A percentile compares a stretch with the other conserved stretches of the same genome.
Evolutionary conservation across 2,113 vertebrate genomes (phyloP).

Genomic region (Lethenteron reissneri): DNA sequence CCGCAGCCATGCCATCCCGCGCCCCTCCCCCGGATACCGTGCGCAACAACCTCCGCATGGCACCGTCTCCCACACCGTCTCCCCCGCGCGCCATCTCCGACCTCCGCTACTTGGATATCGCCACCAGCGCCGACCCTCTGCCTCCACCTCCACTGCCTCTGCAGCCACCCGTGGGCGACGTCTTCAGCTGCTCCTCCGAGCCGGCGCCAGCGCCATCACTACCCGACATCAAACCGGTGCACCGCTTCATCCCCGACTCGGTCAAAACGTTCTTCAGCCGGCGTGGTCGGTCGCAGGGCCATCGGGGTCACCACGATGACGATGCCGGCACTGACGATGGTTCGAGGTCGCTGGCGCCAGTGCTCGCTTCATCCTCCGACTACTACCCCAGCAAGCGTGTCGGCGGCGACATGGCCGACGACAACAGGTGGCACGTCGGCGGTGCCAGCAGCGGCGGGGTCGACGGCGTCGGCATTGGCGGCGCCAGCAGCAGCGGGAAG

Average conservation of each 20-base stretch:
- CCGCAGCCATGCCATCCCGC: no score
- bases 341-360: conserved; percentile 21
- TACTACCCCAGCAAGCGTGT: conserved; percentile 8
- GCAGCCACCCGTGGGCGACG: background rate
- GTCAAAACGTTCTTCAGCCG: conserved; percentile 17
- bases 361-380: conserved; percentile 19
- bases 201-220: background rate
- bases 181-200: background rate
- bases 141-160: background rate
- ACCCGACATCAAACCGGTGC: conserved; percentile 9
- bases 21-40: no score
- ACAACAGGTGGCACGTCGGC: background rate
- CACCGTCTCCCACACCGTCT: no score
- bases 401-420: background rate
- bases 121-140: no score
- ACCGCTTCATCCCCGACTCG: conserved; percentile 16
- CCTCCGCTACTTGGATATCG: no score
- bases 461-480: conserved; percentile 10
- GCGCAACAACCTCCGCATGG: no score
- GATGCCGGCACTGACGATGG: conserved; percentile 19
- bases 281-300: conserved; percentile 9
- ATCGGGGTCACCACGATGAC: background rate
- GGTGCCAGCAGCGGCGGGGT: background rate
- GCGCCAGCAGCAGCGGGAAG: background rate
- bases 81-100: no score